These are phyloP conservation scores for Anguilla obscura DNA, from an alignment of 2,797 vertebrate species.

Conservation along the genomic window DNA sequence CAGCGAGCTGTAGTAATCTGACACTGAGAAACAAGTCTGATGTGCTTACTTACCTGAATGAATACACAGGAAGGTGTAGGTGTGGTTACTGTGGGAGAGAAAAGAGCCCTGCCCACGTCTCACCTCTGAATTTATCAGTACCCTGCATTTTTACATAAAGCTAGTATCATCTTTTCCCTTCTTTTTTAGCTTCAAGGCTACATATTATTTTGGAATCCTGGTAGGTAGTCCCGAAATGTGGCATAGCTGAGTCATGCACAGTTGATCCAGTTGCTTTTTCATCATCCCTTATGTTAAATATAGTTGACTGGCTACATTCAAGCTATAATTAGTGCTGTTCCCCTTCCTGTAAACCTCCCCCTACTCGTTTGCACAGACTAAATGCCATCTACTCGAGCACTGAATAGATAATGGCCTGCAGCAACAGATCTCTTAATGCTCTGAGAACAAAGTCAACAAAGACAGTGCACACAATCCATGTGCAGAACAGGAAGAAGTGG, in stretches of 20 bases:
- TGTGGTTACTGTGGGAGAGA: background rate
- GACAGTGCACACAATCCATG: background rate
- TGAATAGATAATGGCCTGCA: slow-evolving; percentile 10
- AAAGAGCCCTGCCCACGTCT: background rate
- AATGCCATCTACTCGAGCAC: slow-evolving; percentile 5
- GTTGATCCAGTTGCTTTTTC: background rate
- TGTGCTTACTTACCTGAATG: background rate
- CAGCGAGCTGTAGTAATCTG: background rate
- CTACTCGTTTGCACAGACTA: slow-evolving; percentile 18
- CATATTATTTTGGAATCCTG: background rate
- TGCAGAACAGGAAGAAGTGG: background rate
- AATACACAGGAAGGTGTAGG: background rate
- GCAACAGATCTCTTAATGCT: background rate
- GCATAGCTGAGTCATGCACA: background rate
- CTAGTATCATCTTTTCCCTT: background rate
- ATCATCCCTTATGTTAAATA: background rate
- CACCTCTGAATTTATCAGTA: background rate
- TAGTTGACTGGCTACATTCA: background rate
- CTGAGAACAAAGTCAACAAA: slow-evolving; percentile 3
- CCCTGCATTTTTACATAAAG: background rate
- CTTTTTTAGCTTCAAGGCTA: background rate
- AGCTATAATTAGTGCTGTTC: slow-evolving; percentile 19
- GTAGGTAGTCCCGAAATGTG: background rate
- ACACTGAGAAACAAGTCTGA: slow-evolving; percentile 13
- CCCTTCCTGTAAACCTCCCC: slow-evolving; percentile 14